Evolutionary conservation across 2,888 invertebrate genomes (phyloP).

Genomic region (Cepaea hortensis): DNA sequence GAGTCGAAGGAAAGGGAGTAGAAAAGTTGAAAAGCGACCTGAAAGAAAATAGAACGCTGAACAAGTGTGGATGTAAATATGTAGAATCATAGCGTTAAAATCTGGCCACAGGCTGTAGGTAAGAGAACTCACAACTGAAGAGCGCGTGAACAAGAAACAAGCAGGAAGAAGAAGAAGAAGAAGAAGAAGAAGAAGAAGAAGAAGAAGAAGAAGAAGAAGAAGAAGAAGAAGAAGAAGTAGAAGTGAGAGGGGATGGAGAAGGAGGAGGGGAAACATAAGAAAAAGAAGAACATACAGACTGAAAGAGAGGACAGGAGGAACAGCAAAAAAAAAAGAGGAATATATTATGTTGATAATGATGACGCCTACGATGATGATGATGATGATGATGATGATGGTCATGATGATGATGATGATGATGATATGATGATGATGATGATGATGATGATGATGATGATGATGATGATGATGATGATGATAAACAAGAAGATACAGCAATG

Average conservation of each 20-base stretch:
- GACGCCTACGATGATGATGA: no score
- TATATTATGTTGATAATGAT: not conserved
- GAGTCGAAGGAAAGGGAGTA: no score
- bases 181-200: not conserved
- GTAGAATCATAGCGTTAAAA: no score
- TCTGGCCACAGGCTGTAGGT: not conserved
- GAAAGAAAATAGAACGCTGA: no score
- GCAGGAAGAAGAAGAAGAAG: not conserved
- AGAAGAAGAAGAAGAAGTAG: not conserved
- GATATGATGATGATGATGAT: not conserved
- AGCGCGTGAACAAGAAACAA: not conserved
- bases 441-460: not conserved
- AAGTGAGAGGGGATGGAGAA: not conserved
- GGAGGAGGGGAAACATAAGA: no score
- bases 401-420: not conserved
- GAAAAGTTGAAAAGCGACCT: no score
- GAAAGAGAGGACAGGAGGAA: not conserved
- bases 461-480: not conserved
- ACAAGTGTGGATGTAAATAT: no score
- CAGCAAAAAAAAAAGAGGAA: not conserved
- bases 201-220: not conserved
- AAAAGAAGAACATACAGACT: not conserved
- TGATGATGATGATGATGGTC: not conserved
- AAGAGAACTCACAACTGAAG: not conserved
- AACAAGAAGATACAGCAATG: not conserved